Conservation (phyloP, 2,888 invertebrate genomes). For the Nesidiocoris tenuis region DNA sequence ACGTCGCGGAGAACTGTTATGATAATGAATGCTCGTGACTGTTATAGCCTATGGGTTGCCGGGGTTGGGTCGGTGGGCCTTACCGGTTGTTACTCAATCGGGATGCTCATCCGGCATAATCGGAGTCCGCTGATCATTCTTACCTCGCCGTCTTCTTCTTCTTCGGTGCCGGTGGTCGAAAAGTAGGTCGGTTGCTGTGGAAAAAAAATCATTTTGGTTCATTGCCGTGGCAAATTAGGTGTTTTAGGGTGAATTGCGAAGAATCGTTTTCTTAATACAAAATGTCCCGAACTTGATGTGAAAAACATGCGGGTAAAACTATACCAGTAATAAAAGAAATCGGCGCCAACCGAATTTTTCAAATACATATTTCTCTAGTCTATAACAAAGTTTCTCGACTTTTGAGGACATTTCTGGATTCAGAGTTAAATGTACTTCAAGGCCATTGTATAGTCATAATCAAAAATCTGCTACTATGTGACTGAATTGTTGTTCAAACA, state of each 20-base stretch:
- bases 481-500: too few relatives aligned
- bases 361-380: too few relatives aligned
- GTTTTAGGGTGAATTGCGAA: neutral
- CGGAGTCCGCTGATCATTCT: neutral
- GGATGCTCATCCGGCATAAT: neutral
- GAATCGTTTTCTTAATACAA: neutral
- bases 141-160: neutral
- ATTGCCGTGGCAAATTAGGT: too few relatives aligned
- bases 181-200: neutral
- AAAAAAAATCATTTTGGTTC: slow-evolving; percentile 1
- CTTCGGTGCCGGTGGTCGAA: neutral
- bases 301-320: too few relatives aligned
- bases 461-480: too few relatives aligned
- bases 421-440: too few relatives aligned
- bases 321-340: too few relatives aligned
- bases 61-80: neutral
- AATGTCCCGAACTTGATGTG: neutral
- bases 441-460: too few relatives aligned
- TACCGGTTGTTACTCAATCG: neutral
- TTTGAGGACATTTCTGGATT: too few relatives aligned
- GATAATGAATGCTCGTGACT: slow-evolving; percentile 42
- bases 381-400: too few relatives aligned
- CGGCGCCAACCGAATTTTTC: too few relatives aligned
- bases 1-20: slow-evolving; percentile 39
- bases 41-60: neutral